Conservation (phyloP, 2,888 invertebrate species). For the Oxytorus armatus region DNA sequence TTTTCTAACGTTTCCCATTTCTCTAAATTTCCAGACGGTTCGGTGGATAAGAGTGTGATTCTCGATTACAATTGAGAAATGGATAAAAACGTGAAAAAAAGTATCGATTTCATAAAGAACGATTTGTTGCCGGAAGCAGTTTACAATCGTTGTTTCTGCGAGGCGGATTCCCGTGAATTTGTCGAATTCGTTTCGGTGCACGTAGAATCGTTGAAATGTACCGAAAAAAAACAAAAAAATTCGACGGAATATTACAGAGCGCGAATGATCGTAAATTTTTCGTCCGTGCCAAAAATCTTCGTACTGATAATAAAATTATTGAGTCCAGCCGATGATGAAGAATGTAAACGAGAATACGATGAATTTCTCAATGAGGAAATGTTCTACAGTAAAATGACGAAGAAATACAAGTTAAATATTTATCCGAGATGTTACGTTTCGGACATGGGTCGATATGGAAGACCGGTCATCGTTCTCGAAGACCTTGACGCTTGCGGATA, state of each 20-base stretch:
- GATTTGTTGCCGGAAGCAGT: constrained; percentile 80
- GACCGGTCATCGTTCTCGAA: constrained; percentile 79
- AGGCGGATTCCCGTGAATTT: constrained; percentile 79
- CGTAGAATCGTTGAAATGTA: constrained; percentile 65
- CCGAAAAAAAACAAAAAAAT: background rate
- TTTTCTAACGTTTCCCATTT: background rate
- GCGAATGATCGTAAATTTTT: constrained; percentile 74
- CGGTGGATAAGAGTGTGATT: background rate
- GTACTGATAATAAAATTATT: constrained; percentile 77
- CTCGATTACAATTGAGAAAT: background rate
- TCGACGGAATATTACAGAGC: constrained; percentile 72
- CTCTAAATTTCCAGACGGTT: background rate
- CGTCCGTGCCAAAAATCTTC: constrained; percentile 75
- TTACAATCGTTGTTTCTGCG: constrained; percentile 79
- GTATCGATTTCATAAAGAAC: constrained; percentile 73
- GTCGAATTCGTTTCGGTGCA: constrained; percentile 77
- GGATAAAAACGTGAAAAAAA: constrained; percentile 60
- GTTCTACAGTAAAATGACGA: constrained; percentile 76
- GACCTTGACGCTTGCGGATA: constrained; percentile 76
- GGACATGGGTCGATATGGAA: constrained; percentile 79
- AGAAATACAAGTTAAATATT: constrained; percentile 69
- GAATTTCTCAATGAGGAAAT: constrained; percentile 80
- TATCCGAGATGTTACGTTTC: constrained; percentile 78
- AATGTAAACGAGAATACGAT: constrained; percentile 61
- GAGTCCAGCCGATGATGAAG: constrained; percentile 42